phyloP scores from a whole-genome alignment of 2,113 vertebrate genomes.

The Perognathus longimembris region DNA sequence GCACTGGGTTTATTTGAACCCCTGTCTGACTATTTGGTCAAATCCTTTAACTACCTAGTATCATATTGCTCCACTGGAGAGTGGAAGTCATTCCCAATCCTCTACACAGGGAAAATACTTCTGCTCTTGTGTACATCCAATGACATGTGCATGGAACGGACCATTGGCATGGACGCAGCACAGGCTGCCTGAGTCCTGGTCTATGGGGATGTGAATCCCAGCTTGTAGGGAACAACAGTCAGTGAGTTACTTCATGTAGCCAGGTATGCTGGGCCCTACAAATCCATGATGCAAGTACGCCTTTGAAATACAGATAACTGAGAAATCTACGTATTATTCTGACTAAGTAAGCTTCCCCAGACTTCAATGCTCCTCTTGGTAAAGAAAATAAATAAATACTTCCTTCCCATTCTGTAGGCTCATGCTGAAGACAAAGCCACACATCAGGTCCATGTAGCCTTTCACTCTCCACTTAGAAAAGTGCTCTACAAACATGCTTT shows the following conservation, averaged over 20 bases:
- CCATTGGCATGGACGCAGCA: no score
- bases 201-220: no score
- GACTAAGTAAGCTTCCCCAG: neutral
- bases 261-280: neutral
- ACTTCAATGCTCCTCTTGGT: neutral
- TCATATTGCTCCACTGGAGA: neutral
- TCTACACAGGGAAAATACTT: neutral
- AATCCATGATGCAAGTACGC: no score
- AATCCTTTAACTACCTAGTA: neutral
- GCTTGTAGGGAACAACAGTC: neutral
- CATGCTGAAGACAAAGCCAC: neutral
- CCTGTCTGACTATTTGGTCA: neutral
- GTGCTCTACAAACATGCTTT: neutral
- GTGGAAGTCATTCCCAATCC: neutral
- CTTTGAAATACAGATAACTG: neutral
- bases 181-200: neutral
- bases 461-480: constrained; percentile 6
- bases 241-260: neutral
- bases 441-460: rapidly evolving
- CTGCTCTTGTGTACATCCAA: rapidly evolving
- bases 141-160: rapidly evolving
- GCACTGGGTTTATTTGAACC: neutral
- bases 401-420: neutral
- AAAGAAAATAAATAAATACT: neutral
- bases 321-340: neutral